Evolutionary conservation across 2,797 vertebrate genomes (phyloP), one percentile per base, ranked within the genome.

Genomic region (Propithecus perrieri): DNA sequence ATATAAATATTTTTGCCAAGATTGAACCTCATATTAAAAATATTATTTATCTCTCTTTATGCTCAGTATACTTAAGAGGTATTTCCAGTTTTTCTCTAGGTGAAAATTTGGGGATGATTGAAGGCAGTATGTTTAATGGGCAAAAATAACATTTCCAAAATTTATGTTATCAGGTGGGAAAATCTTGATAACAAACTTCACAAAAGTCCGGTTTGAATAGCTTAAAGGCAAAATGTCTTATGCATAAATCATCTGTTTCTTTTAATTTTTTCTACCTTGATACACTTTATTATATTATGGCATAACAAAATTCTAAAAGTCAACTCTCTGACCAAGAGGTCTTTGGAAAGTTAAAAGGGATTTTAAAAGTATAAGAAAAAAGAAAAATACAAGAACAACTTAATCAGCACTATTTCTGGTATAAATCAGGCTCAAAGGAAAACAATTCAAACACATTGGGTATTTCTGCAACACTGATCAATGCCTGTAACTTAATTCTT

Each of bases 291-390:
- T 71, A 30, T 50, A 63, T 35, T 43, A 30, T 15, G 7, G 24
- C 10, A 55, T 48, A 53, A 55, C 10, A 28, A 81, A 33, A 83
- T 79, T 85, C 67, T 46, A 13, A 55, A 33, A 57, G 13, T 79
- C 33, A 71, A 59, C 50, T 89, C 63, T 94, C 24, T 41, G 48
- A 72, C 12, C 24, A 12, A 87, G 33, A 95, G 26, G 15, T 46
- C 50, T 76, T 84, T 48, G 81, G 79, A 65, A 95, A 91, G 9
- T 72, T 80, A 72, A 69, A 89, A 92, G 65, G 83, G 53, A 76
- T 80, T 92, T 91, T 4, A 75, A 81, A 97, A 63, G 35, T 43
- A 13, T 38, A 74, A 67, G 9, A 38, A 72, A 81, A 81, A 48
- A 5, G 41, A 55, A 33, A 55, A 65, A 28, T 18, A 85, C 4